phyloP scores from a whole-genome alignment of 1,140 invertebrate genomes.

The Zelostemma sp. region DNA sequence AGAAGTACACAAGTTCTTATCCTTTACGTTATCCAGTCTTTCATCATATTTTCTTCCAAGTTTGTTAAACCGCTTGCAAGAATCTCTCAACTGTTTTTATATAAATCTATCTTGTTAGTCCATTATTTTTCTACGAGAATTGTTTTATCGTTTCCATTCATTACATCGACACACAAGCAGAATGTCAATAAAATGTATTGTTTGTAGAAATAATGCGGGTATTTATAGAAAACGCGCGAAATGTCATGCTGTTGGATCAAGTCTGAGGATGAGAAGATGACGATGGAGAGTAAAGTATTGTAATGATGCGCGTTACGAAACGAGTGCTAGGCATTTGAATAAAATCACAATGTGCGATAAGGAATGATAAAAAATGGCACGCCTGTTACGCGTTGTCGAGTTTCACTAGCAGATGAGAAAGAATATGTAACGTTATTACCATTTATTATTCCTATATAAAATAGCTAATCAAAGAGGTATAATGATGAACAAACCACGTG shows the following conservation, averaged over 20 bases:
- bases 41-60: not conserved
- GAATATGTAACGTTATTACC: slow-evolving; percentile 21
- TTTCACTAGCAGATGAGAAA: slow-evolving; percentile 23
- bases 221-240: slow-evolving; percentile 11
- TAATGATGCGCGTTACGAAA: slow-evolving; percentile 32
- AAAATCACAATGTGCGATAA: slow-evolving; percentile 18
- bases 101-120: too few relatives aligned
- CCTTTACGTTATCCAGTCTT: not conserved
- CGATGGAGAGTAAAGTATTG: slow-evolving; percentile 8
- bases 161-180: not conserved
- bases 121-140: not conserved
- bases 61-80: not conserved
- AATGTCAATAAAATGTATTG: not conserved
- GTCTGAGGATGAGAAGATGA: slow-evolving; percentile 6
- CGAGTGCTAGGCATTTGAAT: not conserved
- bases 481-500: slow-evolving; percentile 50
- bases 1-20: too few relatives aligned
- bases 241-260: slow-evolving; percentile 66
- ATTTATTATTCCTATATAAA: slow-evolving; percentile 36
- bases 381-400: slow-evolving; percentile 16
- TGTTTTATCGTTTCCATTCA: not conserved
- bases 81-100: too few relatives aligned
- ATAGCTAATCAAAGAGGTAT: slow-evolving; percentile 39
- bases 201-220: not conserved
- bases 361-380: slow-evolving; percentile 21